A percentile compares a stretch with the other conserved stretches of the same genome.
Evolutionary conservation across 2,113 vertebrate genomes (phyloP).

Genomic region (Dipodomys merriami): DNA sequence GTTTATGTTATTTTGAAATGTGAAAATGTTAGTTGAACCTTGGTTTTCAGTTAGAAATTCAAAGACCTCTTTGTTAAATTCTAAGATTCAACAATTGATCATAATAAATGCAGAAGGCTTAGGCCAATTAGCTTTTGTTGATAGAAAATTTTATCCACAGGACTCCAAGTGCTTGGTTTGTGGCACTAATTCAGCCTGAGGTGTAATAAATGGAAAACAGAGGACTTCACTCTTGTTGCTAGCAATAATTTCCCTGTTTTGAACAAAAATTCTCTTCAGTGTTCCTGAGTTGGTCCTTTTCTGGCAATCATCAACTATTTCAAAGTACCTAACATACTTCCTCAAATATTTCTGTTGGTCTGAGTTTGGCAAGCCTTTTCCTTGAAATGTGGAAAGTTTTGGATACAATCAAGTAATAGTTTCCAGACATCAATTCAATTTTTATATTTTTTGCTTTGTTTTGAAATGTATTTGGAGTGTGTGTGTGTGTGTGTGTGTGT

Average conservation of each 20-base stretch:
- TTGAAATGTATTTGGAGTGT: not conserved
- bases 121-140: conserved; percentile 11
- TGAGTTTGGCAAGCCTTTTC: not conserved
- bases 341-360: not conserved
- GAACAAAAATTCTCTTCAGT: not conserved
- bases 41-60: not conserved
- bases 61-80: conserved; percentile 24
- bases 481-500: no score
- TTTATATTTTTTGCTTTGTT: conserved; percentile 33
- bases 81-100: conserved; percentile 4
- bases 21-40: not conserved
- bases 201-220: not conserved
- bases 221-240: not conserved
- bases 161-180: not conserved
- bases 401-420: not conserved
- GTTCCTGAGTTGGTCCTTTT: not conserved
- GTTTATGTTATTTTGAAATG: not conserved
- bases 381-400: not conserved
- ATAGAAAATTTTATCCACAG: not conserved
- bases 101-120: conserved; percentile 18
- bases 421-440: not conserved
- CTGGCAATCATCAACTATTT: conserved; percentile 23
- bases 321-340: not conserved
- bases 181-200: not conserved
- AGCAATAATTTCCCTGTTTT: not conserved